Percentiles rank a stretch among this genome's conserved stretches.
Conservation (phyloP, 2,113 vertebrate genomes). For the Falco punctatus region DNA sequence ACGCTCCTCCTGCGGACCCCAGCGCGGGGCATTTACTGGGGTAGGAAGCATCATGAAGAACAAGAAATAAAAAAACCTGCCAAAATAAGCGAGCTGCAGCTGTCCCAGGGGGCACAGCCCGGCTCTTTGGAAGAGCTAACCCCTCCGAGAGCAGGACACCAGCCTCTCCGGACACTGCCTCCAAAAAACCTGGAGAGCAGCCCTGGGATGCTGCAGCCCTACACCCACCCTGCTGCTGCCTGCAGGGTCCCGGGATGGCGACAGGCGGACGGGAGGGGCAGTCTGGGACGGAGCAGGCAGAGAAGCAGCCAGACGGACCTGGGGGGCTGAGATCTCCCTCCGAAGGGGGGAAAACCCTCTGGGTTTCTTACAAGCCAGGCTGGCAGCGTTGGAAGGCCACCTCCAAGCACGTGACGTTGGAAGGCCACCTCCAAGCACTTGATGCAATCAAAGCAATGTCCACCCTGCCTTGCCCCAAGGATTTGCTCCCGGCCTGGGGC, state of each 20-base stretch:
- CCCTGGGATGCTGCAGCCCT: background rate
- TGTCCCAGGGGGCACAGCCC: background rate
- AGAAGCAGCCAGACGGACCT: no score
- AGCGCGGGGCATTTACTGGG: accelerated
- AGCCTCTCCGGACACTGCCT: background rate
- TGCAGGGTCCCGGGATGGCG: background rate
- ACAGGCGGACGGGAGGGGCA: background rate
- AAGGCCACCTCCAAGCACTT: background rate
- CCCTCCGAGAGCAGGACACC: background rate
- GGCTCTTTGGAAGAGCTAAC: background rate
- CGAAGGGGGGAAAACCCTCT: background rate
- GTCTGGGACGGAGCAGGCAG: no score
- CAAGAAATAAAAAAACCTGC: background rate
- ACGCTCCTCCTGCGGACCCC: accelerated
- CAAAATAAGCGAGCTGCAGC: background rate
- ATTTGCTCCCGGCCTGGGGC: background rate
- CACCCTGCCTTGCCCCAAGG: background rate
- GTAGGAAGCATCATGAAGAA: background rate
- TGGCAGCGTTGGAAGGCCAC: background rate
- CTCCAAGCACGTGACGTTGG: background rate
- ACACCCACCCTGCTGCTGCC: background rate
- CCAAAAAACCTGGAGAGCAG: background rate
- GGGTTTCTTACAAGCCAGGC: background rate
- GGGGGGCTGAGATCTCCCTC: no score
- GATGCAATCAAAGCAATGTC: no score